Evolutionary conservation across 2,888 invertebrate genomes (phyloP).

Genomic region (Sympetrum striolatum): DNA sequence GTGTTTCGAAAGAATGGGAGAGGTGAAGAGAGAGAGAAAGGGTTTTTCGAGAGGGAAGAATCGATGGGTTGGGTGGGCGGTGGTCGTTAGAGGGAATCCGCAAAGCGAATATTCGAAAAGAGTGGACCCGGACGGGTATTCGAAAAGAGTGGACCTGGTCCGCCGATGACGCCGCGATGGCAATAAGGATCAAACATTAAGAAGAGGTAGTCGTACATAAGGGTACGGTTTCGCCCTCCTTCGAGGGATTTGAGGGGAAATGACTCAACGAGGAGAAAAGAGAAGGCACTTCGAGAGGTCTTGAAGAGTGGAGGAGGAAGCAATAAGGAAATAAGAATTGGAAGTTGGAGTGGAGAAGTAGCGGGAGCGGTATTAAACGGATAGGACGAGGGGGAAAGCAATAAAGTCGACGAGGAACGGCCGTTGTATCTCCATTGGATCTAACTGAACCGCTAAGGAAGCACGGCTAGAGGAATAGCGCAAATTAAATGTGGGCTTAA

Average conservation of each 20-base stretch:
- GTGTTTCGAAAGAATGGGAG: neutral
- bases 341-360: neutral
- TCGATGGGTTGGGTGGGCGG: neutral
- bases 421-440: neutral
- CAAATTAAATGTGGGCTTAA: neutral
- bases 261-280: neutral
- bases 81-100: neutral
- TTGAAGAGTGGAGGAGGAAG: neutral
- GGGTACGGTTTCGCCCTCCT: neutral
- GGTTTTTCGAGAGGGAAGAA: neutral
- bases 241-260: neutral
- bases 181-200: neutral
- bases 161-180: neutral
- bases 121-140: neutral
- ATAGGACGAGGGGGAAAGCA: neutral
- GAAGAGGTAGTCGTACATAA: neutral
- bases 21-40: neutral
- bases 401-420: neutral
- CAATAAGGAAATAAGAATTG: neutral
- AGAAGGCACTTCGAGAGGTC: neutral
- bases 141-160: neutral
- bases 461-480: neutral
- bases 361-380: neutral
- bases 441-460: neutral
- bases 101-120: neutral